Evolutionary conservation across 2,113 vertebrate genomes (phyloP).

Genomic region (Tachuris rubrigastra): DNA sequence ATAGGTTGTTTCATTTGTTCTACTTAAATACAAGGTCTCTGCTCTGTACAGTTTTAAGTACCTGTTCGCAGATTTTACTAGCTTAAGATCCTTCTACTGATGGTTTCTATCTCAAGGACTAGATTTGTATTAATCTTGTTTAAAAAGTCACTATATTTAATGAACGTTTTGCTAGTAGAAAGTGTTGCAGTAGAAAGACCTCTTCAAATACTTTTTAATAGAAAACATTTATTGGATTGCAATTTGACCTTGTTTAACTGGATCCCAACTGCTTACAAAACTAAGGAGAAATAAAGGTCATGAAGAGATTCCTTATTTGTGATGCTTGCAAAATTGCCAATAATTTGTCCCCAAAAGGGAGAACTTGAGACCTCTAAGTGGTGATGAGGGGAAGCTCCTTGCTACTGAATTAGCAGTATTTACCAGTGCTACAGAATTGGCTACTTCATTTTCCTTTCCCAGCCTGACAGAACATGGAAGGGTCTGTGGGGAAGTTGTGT

Average conservation of each 20-base stretch:
- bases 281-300: background rate
- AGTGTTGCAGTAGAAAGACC: background rate
- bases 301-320: background rate
- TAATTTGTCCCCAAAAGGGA: background rate
- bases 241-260: background rate
- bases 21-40: background rate
- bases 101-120: slow-evolving; percentile 14
- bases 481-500: background rate
- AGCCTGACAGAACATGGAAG: background rate
- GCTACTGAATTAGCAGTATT: background rate
- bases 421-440: background rate
- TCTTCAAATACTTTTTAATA: background rate
- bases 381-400: background rate
- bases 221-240: background rate
- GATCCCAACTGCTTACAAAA: background rate
- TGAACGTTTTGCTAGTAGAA: slow-evolving; percentile 16
- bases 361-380: background rate
- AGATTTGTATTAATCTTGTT: slow-evolving; percentile 30
- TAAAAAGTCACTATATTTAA: background rate
- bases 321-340: background rate
- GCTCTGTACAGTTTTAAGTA: slow-evolving; percentile 22
- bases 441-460: background rate
- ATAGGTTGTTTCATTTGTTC: background rate
- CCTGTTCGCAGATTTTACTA: background rate
- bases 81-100: background rate